Evolutionary conservation across 2,888 invertebrate species (phyloP), one percentile per base, ranked within the genome.

Genomic region (Galerucella pusilla): DNA sequence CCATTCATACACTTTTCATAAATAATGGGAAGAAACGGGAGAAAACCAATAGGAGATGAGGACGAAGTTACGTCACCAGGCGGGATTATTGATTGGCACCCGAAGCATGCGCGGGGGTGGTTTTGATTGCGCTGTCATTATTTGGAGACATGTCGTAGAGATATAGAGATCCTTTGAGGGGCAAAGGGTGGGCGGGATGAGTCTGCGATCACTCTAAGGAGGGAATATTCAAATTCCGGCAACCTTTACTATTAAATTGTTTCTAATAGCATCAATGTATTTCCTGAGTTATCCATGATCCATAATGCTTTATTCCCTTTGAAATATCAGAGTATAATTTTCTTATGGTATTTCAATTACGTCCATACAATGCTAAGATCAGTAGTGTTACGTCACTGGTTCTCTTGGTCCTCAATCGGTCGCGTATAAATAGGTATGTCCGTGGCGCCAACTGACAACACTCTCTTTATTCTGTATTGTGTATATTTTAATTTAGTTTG

Each of bases 21-120:
- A 90, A 89, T 90, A 89, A 89, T 89, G 86, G 88, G 88, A 90
- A 89, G 89, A 89, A 88, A 88, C 87, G 87, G 84, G 85, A 85
- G 84, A 83, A 85, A 85, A 86, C 90, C 89, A 90, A 90, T 90
- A 85, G 87, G 85, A 86, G 84, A 84, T 84, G 84, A 85, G 84
- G 83, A 84, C 83, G 82, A 80, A 85, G 87, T 90, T 89, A 89
- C 90, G 90, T 90, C 89, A 90, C 87, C 85, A 83, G 85, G 86
- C 84, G 84, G 82, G 79, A 81, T 86, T 90, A 90, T 90, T 89
- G 90, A 90, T 90, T 89, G 78, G 71, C 74, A 52, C 70, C 75
- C 46, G 73, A 80, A 80, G 84, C 85, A 83, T 78, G 85, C 86
- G 85, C 82, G 63, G 71, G 12, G 54, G 12, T 35, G 28, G 54